Conservation (phyloP, 2,113 vertebrate genomes). For the Chloebia gouldiae region DNA sequence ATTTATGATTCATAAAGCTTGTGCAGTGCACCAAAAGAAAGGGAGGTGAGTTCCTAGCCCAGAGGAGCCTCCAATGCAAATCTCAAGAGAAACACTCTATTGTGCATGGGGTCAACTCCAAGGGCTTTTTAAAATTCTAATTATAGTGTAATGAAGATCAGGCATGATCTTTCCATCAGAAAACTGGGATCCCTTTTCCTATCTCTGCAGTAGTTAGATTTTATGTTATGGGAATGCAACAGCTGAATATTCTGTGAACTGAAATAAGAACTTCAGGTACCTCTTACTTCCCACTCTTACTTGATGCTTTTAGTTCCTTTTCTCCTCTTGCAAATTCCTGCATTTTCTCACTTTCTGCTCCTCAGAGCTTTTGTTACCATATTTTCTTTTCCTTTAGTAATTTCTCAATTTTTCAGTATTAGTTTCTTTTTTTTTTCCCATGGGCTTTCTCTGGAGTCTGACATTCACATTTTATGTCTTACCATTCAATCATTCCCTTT, state of each 20-base stretch:
- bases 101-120: background rate
- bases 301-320: background rate
- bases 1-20: conserved; percentile 40
- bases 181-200: background rate
- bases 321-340: background rate
- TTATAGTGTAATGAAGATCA: background rate
- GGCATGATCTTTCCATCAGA: background rate
- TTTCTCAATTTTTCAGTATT: background rate
- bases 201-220: background rate
- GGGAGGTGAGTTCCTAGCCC: background rate
- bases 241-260: background rate
- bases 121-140: background rate
- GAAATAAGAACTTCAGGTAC: background rate
- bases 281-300: background rate
- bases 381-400: background rate
- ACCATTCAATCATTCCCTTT: background rate
- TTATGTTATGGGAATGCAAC: background rate
- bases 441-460: background rate
- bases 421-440: background rate
- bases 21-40: conserved; percentile 37
- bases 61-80: background rate
- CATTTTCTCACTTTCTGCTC: background rate
- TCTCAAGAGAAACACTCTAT: background rate
- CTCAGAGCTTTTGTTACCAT: background rate
- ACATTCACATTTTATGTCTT: background rate